A percentile compares a stretch with the other conserved stretches of the same genome.
Conservation (phyloP, 2,797 vertebrate genomes). For the Halcyon badia region DNA sequence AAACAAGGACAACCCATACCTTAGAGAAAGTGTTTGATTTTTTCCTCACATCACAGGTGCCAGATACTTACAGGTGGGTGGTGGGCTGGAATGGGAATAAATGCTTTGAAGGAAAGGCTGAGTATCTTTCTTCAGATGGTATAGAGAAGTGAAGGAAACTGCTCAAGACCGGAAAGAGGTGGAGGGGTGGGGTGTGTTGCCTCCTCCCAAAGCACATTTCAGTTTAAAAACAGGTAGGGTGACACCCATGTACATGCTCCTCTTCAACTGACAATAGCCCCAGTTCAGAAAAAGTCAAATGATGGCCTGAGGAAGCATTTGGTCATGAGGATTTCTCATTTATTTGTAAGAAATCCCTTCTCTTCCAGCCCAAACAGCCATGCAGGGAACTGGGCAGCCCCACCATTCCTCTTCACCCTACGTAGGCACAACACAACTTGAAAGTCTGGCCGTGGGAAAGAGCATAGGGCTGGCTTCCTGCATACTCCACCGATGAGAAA, state of each 20-base stretch:
- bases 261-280: not conserved
- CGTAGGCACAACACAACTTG: not conserved
- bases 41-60: not conserved
- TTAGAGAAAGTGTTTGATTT: not conserved
- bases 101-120: not conserved
- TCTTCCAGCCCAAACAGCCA: not conserved
- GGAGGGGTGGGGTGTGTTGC: not conserved
- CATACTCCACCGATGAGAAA: not conserved
- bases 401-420: not conserved
- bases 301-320: not conserved
- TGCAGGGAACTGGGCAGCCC: not conserved
- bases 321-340: not conserved
- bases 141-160: not conserved
- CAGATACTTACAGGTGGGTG: not conserved
- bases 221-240: not conserved
- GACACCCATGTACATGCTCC: accelerated
- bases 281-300: not conserved
- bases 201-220: not conserved
- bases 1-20: not conserved
- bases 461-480: not conserved
- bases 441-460: not conserved
- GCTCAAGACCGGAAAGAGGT: not conserved
- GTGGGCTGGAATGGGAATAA: constrained; percentile 1
- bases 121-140: not conserved
- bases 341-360: not conserved